Conservation (phyloP, 2,113 vertebrate genomes). For the Dromiciops gliroides region DNA sequence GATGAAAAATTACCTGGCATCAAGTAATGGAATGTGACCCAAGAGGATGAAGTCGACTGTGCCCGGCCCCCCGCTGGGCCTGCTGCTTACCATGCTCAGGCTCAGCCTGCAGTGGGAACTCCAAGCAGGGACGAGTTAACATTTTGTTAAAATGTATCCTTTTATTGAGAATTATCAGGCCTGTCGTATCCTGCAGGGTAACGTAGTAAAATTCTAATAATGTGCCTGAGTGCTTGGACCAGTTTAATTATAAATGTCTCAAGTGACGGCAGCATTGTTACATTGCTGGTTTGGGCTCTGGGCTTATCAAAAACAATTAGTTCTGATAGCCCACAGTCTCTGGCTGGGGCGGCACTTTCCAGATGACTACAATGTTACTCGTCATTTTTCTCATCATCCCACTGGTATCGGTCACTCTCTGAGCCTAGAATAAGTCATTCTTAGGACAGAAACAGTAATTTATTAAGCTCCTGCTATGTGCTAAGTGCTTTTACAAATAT, state of each 20-base stretch:
- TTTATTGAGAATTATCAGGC: not conserved
- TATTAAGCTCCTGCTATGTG: not conserved
- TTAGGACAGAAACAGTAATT: not conserved
- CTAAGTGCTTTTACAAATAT: not conserved
- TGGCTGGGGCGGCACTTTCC: not conserved
- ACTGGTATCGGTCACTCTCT: not conserved
- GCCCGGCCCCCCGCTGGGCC: not conserved
- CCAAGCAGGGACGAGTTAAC: not conserved
- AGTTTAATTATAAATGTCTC: not conserved
- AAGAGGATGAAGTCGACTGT: not conserved
- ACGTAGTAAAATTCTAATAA: not conserved
- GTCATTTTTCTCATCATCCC: not conserved
- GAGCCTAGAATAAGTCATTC: not conserved
- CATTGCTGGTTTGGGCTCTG: not conserved
- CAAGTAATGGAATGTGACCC: not conserved
- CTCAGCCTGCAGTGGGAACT: not conserved
- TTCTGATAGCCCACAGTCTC: not conserved
- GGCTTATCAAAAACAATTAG: not conserved
- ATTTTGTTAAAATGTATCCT: not conserved
- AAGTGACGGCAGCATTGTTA: not conserved
- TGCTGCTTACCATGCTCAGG: not conserved
- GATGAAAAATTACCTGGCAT: slow-evolving; percentile 1
- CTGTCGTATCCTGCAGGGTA: not conserved
- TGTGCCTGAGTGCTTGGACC: not conserved
- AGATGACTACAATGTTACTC: not conserved